Conservation (phyloP, 2,888 invertebrate species). For the Phorcus lineatus region DNA sequence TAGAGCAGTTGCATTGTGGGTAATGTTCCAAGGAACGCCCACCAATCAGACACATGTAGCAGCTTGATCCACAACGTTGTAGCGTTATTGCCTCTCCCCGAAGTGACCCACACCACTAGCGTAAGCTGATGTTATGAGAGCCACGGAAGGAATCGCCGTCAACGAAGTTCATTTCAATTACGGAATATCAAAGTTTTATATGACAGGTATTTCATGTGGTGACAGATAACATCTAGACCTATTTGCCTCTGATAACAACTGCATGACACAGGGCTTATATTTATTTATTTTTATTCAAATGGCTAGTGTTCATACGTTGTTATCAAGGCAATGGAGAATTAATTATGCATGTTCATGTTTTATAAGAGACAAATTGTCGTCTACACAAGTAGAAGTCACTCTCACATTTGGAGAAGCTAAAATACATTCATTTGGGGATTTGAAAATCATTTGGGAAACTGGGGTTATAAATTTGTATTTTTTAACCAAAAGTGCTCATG, state of each 20-base stretch:
- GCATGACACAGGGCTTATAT: neutral
- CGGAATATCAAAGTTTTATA: slow-evolving; percentile 22
- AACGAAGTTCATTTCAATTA: slow-evolving; percentile 21
- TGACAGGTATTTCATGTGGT: slow-evolving; percentile 26
- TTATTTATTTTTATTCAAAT: neutral
- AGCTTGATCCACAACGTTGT: neutral
- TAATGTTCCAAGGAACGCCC: too few species aligned
- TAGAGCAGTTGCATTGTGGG: too few species aligned
- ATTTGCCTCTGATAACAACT: slow-evolving; percentile 4
- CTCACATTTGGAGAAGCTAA: neutral
- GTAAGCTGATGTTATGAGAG: neutral
- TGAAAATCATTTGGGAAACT: neutral
- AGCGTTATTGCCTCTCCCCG: slow-evolving; percentile 2
- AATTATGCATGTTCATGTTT: neutral
- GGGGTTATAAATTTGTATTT: too few species aligned
- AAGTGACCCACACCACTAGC: neutral
- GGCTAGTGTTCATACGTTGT: neutral
- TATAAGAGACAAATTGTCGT: neutral
- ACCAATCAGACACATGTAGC: too few species aligned
- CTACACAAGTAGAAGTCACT: neutral
- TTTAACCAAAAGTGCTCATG: too few species aligned
- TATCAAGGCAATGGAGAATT: neutral
- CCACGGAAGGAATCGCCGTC: neutral
- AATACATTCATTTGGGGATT: neutral
- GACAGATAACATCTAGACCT: slow-evolving; percentile 8